Base-by-base conservation (phyloP, 2,888 invertebrate species). In the Campoplex nolae region DNA sequence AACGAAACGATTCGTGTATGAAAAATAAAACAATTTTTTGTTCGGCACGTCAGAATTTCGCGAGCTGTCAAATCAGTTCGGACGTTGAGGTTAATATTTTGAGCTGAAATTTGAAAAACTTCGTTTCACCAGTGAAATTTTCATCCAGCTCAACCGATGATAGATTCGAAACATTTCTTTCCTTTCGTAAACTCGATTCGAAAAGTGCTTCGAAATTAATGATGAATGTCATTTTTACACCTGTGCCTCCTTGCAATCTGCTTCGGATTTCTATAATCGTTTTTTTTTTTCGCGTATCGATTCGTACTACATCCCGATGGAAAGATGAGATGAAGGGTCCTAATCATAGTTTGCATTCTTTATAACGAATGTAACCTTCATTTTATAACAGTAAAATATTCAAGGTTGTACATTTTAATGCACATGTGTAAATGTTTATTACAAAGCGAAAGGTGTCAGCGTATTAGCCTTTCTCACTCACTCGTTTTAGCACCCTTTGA, bases 381-480 rank as follows among this genome's bases (percentile, higher is more conserved):
- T 73, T 73, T 32, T 54, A 51, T 54, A 35, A 73, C 4, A 51
- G 73, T 9, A 54, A 73, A 38, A 51, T 73, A n/a, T 54, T 18
- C 51, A 35, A 74, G 74, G n/a, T 23, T 35, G 42, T 2, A n/a
- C 16, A 54, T 51, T 48, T 73, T 35, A 35, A 67, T 23, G 51
- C n/a, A n/a, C 38, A n/a, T 23, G 38, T 38, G 68, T 42, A 54
- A 7, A 54, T 38, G 23, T 9, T 51, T 71, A 45, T 28, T 23
- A 28, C 71, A 16, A 71, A 48, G 62, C 42, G 13, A 68, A 45
- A 38, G 51, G 74, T 67, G 74, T 71, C 73, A 48, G 51, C 11
- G 67, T 67, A 74, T 85, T 71, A 82, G 85, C 82, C 79, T 84
- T 32, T 71, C 85, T 71, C 76, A 65, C 76, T 76, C 83, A 84